Percentiles rank a stretch among this genome's conserved stretches.
These are phyloP conservation scores for Acridotheres tristis DNA, from an alignment of 2,797 vertebrate genomes.

Conservation along the genomic window DNA sequence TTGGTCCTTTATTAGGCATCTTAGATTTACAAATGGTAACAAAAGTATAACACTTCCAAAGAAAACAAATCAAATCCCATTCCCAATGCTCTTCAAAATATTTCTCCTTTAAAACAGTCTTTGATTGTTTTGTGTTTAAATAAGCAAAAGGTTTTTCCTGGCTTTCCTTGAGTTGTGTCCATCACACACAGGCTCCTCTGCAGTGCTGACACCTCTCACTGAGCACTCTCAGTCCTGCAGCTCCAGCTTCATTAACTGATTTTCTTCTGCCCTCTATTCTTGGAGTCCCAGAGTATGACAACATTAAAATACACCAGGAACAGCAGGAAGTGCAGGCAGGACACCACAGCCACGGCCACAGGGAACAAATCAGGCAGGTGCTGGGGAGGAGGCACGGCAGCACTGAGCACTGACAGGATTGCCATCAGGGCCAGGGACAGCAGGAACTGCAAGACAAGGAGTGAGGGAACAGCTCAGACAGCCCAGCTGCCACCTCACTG, in stretches of 20 bases:
- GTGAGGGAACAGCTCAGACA: background rate
- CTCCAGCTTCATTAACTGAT: slow-evolving; percentile 49
- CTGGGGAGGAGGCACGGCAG: slow-evolving; percentile 78
- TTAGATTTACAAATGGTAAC: slow-evolving; percentile 27
- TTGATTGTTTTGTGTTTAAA: background rate
- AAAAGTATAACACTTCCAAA: background rate
- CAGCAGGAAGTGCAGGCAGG: slow-evolving; percentile 88
- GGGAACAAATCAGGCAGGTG: slow-evolving; percentile 89
- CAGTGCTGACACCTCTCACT: background rate
- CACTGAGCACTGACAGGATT: slow-evolving; percentile 78
- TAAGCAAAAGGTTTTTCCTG: background rate
- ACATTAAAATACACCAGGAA: slow-evolving; percentile 87
- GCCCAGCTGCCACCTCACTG: background rate
- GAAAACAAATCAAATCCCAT: background rate
- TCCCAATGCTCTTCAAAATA: background rate
- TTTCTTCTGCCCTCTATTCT: slow-evolving; percentile 84
- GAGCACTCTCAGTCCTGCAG: background rate
- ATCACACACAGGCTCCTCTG: background rate
- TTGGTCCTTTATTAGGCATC: slow-evolving; percentile 55
- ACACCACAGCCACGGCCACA: slow-evolving; percentile 83
- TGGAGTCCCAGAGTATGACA: slow-evolving; percentile 82
- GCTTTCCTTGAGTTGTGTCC: background rate
- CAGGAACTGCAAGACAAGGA: slow-evolving; percentile 82
- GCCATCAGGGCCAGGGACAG: slow-evolving; percentile 81
- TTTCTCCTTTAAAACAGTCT: background rate